Percentiles rank a stretch among this genome's conserved stretches.
phyloP scores from a whole-genome alignment of 2,888 invertebrate species.

The Erebia aethiops region DNA sequence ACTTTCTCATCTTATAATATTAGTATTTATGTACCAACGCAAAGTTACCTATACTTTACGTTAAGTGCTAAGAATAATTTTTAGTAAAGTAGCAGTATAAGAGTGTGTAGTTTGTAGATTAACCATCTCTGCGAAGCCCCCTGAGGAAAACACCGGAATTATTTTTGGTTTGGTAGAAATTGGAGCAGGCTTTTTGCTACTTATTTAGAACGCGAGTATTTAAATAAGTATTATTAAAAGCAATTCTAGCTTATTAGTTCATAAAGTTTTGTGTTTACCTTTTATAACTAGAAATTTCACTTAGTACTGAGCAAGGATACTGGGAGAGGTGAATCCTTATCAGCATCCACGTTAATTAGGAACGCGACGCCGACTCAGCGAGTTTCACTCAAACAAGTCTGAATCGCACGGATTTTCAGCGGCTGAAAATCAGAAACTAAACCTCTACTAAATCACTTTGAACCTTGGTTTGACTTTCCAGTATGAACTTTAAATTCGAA shows the following conservation, averaged over 20 bases:
- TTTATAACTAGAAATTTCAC: conserved; percentile 2
- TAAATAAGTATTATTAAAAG: not conserved
- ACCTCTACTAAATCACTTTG: not conserved
- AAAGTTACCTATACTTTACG: too few species aligned
- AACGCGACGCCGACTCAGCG: conserved; percentile 13
- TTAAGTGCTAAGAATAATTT: too few species aligned
- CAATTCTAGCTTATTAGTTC: not conserved
- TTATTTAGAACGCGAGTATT: too few species aligned
- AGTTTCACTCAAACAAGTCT: conserved; percentile 13
- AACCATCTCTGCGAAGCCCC: too few species aligned
- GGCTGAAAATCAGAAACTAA: not conserved
- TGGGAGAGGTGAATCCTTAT: conserved; percentile 12
- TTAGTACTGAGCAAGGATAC: not conserved
- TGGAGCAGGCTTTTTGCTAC: too few species aligned
- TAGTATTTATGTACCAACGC: too few species aligned
- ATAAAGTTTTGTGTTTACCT: conserved; percentile 1
- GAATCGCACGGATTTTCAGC: not conserved
- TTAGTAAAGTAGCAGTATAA: too few species aligned
- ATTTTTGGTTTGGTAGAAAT: too few species aligned
- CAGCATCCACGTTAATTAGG: conserved; percentile 22
- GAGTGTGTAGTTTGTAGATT: too few species aligned
- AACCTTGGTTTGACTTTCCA: conserved; percentile 9
- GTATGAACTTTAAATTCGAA: not conserved
- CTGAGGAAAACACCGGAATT: too few species aligned
- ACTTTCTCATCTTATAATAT: too few species aligned